phyloP scores from a whole-genome alignment of 2,888 invertebrate species.

The Notodonta ziczac region DNA sequence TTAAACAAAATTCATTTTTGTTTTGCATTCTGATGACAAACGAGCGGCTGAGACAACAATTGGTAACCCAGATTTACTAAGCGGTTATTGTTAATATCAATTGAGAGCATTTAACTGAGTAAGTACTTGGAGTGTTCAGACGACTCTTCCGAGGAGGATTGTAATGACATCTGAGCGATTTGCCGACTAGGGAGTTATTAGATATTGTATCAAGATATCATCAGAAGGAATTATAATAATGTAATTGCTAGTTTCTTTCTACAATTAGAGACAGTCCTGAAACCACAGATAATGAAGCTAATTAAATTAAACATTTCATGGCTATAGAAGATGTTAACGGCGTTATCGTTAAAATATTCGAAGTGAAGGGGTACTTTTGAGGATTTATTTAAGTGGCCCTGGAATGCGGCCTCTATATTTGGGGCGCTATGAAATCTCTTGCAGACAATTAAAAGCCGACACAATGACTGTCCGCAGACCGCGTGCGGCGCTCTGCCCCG shows the following conservation, averaged over 20 bases:
- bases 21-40: conserved; percentile 2
- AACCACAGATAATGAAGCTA: not conserved
- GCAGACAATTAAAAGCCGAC: conserved; percentile 62
- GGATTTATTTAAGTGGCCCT: conserved; percentile 48
- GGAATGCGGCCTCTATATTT: conserved; percentile 54
- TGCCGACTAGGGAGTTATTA: not conserved
- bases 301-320: not conserved
- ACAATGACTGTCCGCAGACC: conserved; percentile 48
- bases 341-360: conserved; percentile 11
- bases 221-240: not conserved
- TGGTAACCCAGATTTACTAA: not conserved
- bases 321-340: conserved; percentile 15
- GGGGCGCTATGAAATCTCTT: conserved; percentile 63
- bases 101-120: not conserved
- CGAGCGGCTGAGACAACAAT: not conserved
- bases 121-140: not conserved
- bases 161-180: not conserved
- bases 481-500: conserved; percentile 31
- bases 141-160: not conserved
- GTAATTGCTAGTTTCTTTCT: not conserved
- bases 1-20: conserved; percentile 6
- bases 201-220: not conserved
- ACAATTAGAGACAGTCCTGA: not conserved
- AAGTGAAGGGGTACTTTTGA: conserved; percentile 29
- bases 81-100: not conserved